Conservation (phyloP, 2,888 invertebrate genomes). For the Parnassius smintheus region DNA sequence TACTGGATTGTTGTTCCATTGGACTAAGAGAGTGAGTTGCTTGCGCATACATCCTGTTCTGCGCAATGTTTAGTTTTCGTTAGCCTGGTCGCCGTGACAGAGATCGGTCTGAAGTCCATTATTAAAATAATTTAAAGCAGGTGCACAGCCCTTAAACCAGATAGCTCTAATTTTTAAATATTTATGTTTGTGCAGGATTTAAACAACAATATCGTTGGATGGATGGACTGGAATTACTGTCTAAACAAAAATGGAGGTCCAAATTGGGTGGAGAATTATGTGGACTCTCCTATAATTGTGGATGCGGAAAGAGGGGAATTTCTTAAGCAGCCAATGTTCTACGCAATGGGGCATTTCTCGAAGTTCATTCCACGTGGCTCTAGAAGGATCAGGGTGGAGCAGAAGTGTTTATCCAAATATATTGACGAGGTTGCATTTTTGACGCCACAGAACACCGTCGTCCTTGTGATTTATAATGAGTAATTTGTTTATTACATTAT, state of each 20-base stretch:
- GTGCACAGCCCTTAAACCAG: too few relatives aligned
- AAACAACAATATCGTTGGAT: constrained; percentile 88
- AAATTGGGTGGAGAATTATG: constrained; percentile 87
- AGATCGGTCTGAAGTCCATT: too few relatives aligned
- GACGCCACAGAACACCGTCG: constrained; percentile 21
- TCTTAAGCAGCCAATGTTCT: constrained; percentile 95
- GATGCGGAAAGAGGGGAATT: constrained; percentile 82
- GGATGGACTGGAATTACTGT: constrained; percentile 96
- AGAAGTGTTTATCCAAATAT: constrained; percentile 12
- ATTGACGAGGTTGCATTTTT: constrained; percentile 18
- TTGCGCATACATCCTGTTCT: too few relatives aligned
- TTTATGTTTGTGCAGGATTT: constrained; percentile 79
- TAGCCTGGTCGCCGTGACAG: too few relatives aligned
- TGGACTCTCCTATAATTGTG: constrained; percentile 88
- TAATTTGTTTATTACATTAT: background rate
- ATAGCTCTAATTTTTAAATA: too few relatives aligned
- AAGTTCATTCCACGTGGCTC: constrained; percentile 61
- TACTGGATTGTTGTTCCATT: too few relatives aligned
- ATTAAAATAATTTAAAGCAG: too few relatives aligned
- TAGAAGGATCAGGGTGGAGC: constrained; percentile 17
- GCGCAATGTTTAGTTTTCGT: too few relatives aligned
- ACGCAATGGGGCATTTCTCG: constrained; percentile 90
- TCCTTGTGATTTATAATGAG: constrained; percentile 21
- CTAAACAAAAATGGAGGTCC: constrained; percentile 89
- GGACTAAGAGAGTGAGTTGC: too few relatives aligned